Conservation (phyloP, 2,797 vertebrate species). For the Lemur catta region DNA sequence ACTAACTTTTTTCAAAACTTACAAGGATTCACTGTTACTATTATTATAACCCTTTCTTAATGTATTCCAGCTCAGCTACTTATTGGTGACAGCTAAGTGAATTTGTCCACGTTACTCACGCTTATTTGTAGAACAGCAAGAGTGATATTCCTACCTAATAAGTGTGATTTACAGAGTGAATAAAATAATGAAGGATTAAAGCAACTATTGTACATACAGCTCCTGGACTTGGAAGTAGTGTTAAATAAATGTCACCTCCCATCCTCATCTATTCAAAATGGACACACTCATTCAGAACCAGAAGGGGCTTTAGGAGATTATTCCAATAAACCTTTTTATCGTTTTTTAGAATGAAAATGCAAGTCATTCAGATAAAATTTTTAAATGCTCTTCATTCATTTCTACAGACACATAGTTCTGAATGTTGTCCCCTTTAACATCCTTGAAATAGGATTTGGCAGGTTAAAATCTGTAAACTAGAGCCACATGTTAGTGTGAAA, state of each 20-base stretch:
- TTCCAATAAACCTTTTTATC: neutral
- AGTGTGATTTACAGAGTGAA: neutral
- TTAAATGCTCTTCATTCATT: conserved; percentile 27
- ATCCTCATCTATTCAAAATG: neutral
- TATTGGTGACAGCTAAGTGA: neutral
- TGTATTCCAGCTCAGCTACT: neutral
- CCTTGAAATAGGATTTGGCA: conserved; percentile 30
- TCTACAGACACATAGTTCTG: neutral
- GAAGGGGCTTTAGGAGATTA: neutral
- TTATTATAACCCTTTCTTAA: neutral
- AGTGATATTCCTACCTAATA: neutral
- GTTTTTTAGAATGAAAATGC: neutral
- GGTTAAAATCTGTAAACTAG: conserved; percentile 31
- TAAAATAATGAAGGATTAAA: neutral
- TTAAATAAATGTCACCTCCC: neutral
- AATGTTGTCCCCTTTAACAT: neutral
- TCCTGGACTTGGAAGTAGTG: neutral
- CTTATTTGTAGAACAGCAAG: neutral
- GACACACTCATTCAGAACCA: conserved; percentile 1
- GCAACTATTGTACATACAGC: neutral
- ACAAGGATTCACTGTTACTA: neutral
- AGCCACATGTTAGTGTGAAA: neutral
- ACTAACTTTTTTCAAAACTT: conserved; percentile 3
- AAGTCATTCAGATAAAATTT: neutral
- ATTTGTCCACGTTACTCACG: neutral